These are phyloP conservation scores for Drosophila simulans DNA, from an alignment of 1,140 invertebrate species.

Conservation along the genomic window DNA sequence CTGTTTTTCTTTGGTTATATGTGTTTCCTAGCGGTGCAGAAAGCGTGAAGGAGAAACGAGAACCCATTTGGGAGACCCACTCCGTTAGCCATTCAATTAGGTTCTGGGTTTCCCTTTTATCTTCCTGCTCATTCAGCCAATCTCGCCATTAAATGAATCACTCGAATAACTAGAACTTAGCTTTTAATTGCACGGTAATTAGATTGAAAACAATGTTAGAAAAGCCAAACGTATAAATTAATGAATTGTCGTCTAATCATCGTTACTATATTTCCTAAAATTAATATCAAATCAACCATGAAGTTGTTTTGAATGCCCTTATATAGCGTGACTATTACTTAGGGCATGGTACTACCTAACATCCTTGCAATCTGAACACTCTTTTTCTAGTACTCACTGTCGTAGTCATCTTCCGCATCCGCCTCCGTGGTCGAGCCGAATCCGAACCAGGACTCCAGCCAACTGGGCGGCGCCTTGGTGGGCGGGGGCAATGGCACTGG, in stretches of 20 bases:
- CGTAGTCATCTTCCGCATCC: slow-evolving; percentile 56
- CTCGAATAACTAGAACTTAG: background rate
- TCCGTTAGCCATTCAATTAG: slow-evolving; percentile 22
- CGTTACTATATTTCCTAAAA: slow-evolving; percentile 2
- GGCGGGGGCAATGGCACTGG: slow-evolving; percentile 36
- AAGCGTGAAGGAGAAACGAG: slow-evolving; percentile 37
- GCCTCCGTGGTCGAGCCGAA: slow-evolving; percentile 54
- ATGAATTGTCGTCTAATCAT: background rate
- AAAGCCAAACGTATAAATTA: no score
- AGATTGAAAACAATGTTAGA: background rate
- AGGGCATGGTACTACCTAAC: no score
- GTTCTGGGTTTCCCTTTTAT: slow-evolving; percentile 19
- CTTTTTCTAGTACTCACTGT: slow-evolving; percentile 63
- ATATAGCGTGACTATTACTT: no score
- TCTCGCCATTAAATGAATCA: slow-evolving; percentile 28
- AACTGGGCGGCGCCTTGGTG: slow-evolving; percentile 52
- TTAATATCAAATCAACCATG: background rate
- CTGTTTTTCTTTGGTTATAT: background rate
- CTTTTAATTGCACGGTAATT: slow-evolving; percentile 17
- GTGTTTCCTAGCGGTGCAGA: slow-evolving; percentile 3
- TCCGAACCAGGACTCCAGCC: slow-evolving; percentile 77
- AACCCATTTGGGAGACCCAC: background rate
- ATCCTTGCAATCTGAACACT: no score
- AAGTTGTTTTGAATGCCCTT: no score
- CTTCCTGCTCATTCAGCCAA: slow-evolving; percentile 31